Evolutionary conservation across 2,113 vertebrate genomes (phyloP), one percentile per base, ranked within the genome.

Genomic region (Pterocles orientalis): DNA sequence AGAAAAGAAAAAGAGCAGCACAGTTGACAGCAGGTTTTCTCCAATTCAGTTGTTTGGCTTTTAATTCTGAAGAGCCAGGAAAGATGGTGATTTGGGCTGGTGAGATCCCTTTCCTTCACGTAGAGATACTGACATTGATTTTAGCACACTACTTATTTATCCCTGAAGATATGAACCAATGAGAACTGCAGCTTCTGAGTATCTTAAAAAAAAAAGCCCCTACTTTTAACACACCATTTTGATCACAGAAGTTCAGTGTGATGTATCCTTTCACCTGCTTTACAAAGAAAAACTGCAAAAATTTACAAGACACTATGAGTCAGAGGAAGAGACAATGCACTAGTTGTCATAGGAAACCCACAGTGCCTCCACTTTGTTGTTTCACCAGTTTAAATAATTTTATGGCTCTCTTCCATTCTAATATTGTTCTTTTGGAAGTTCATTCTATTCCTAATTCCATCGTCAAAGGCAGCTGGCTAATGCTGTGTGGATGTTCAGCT

Each of bases 381-480:
- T 95, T 93, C 88, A 91, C 82, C 36, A 18, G 68, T 96, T 95
- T 95, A 93, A 97, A 97, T 92, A 48, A 75, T 72, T 76, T 92
- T 29, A 83, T 94, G 96, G 83, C 82, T 3, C 41, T 77, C 68
- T 93, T 96, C 94, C 96, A 96, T 72, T 80, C 61, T 50, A 78
- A 48, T 48, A 71, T 73, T 86, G 33, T 88, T 96, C 60, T 90
- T 92, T 85, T 85, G 78, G 81, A 95, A 94, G 70, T 75, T 92
- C 75, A 75, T 92, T 93, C 71, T 90, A 85, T 94, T 96, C 69
- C 88, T 95, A 70, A 80, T 97, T 94, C 86, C n/a, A 58, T 95
- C 94, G 90, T 95, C 65, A 96, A 86, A 86, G 78, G 91, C 92
- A 93, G 90, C 90, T 97, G 94, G 87, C 65, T 95, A 95, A 89